Conservation (phyloP, 2,113 vertebrate species). For the Scalopus aquaticus region DNA sequence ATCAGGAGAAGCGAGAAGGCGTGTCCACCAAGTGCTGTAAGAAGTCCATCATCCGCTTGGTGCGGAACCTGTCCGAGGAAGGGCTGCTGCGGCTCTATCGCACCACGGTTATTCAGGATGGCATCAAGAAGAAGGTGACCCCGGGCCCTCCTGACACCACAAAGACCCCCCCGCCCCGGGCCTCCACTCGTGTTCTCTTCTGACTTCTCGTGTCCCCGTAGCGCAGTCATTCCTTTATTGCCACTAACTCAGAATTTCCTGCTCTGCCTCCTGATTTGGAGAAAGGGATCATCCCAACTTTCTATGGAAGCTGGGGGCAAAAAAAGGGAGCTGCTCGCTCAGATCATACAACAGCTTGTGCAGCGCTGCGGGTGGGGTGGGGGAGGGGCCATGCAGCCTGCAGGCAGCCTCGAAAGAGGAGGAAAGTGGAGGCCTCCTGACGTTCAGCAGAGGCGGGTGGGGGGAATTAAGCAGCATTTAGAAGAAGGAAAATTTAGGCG, state of each 20-base stretch:
- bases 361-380: background rate
- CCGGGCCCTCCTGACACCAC: rapidly evolving
- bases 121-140: constrained; percentile 93
- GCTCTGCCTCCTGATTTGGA: background rate
- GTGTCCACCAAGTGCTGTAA: constrained; percentile 94
- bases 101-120: constrained; percentile 95
- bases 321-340: background rate
- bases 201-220: background rate
- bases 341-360: too few species aligned
- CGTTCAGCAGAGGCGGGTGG: background rate
- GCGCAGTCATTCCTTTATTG: background rate
- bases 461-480: background rate
- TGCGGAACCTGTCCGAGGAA: constrained; percentile 89
- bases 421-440: background rate
- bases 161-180: rapidly evolving
- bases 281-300: background rate
- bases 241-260: background rate
- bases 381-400: background rate
- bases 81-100: constrained; percentile 91
- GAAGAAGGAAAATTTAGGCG: background rate
- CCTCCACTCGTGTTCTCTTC: background rate
- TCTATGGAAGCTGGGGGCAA: background rate
- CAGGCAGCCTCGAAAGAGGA: background rate
- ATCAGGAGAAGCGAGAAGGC: constrained; percentile 93
- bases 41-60: constrained; percentile 94